phyloP scores from a whole-genome alignment of 1,140 invertebrate genomes.

The Lamellibrachia luymesi region DNA sequence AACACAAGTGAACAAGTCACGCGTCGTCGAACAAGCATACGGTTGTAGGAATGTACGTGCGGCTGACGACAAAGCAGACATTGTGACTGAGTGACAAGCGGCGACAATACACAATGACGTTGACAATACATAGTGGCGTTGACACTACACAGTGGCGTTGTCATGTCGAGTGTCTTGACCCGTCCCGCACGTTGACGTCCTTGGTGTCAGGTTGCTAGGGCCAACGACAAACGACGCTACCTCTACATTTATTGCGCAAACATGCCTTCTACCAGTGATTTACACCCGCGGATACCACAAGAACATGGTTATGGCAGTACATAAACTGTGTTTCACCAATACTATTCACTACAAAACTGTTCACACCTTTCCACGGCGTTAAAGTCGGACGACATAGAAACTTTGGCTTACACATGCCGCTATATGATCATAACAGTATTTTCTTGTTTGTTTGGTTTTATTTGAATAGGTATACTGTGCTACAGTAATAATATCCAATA shows the following conservation, averaged over 20 bases:
- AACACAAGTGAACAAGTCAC: neutral
- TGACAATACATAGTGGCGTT: neutral
- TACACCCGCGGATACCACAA: no score
- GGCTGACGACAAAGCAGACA: neutral
- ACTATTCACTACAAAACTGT: no score
- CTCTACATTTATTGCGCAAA: neutral
- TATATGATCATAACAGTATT: no score
- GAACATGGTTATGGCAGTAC: neutral
- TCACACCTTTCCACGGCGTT: neutral
- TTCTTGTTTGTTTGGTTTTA: no score
- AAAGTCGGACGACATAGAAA: neutral
- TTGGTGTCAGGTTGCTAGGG: neutral
- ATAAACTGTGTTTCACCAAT: no score
- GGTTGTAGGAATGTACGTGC: neutral
- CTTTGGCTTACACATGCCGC: neutral
- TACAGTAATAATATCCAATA: no score
- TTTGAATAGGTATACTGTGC: no score
- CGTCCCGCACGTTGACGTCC: neutral
- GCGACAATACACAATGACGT: neutral
- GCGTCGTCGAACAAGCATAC: neutral
- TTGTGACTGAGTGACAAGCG: neutral
- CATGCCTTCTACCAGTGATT: no score
- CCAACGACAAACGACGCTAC: neutral
- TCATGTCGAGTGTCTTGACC: neutral
- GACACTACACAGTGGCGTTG: neutral